A percentile compares a stretch with the other conserved stretches of the same genome.
Conservation (phyloP, 2,113 vertebrate genomes). For the Heliornis fulica region DNA sequence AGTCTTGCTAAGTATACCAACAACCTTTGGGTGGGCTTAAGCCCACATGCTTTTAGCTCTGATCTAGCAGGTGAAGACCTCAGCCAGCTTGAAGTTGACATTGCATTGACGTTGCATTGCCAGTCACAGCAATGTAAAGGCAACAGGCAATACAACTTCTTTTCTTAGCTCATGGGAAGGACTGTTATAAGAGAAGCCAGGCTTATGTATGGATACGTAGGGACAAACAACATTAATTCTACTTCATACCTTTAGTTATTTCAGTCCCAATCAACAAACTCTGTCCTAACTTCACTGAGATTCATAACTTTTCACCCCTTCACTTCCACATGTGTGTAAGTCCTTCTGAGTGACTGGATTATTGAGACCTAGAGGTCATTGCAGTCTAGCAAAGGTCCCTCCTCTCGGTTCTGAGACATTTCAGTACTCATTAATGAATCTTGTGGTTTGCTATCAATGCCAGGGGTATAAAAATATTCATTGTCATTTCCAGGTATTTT, state of each 20-base stretch:
- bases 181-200: neutral
- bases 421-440: neutral
- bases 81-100: neutral
- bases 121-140: neutral
- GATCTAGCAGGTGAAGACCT: neutral
- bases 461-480: neutral
- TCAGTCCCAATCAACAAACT: neutral
- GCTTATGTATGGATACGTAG: neutral
- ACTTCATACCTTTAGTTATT: neutral
- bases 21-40: neutral
- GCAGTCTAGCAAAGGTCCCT: neutral
- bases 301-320: neutral
- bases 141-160: neutral
- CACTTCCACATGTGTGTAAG: neutral
- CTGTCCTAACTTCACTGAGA: neutral
- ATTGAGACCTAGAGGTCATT: neutral
- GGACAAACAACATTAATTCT: neutral
- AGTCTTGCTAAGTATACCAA: neutral
- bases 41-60: neutral
- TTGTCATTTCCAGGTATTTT: neutral
- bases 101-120: fast-evolving
- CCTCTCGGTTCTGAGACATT: neutral
- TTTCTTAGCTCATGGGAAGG: neutral
- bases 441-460: neutral
- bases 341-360: neutral